phyloP scores from a whole-genome alignment of 2,888 invertebrate genomes.

The Leptinotarsa peninsularis region DNA sequence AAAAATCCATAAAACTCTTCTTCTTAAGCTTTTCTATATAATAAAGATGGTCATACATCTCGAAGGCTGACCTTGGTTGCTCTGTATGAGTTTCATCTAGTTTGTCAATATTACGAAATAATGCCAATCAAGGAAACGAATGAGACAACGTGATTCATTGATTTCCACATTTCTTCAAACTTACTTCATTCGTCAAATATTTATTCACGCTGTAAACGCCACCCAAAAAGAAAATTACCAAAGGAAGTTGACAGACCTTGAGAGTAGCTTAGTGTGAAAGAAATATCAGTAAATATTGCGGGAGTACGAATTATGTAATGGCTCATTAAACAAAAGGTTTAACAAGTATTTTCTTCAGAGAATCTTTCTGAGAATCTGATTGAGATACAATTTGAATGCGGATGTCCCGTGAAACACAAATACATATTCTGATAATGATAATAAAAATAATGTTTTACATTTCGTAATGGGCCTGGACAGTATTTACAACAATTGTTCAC shows the following conservation, averaged over 20 bases:
- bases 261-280: not conserved
- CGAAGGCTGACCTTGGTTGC: not conserved
- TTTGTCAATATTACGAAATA: not conserved
- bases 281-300: not conserved
- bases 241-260: constrained; percentile 26
- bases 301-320: constrained; percentile 5
- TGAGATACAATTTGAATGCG: too few relatives aligned
- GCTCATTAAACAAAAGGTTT: not conserved
- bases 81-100: not conserved
- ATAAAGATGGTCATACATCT: not conserved
- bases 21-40: not conserved
- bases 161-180: constrained; percentile 11
- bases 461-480: too few relatives aligned
- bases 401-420: too few relatives aligned
- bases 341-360: not conserved
- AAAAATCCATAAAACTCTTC: not conserved
- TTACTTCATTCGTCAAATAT: constrained; percentile 14
- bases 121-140: not conserved
- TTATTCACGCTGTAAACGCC: not conserved
- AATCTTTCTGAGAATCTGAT: too few relatives aligned
- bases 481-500: too few relatives aligned
- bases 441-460: too few relatives aligned
- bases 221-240: not conserved
- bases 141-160: not conserved
- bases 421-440: too few relatives aligned